Evolutionary conservation across 1,140 invertebrate genomes (phyloP), one percentile per base, ranked within the genome.

Genomic region (Tribolium madens): DNA sequence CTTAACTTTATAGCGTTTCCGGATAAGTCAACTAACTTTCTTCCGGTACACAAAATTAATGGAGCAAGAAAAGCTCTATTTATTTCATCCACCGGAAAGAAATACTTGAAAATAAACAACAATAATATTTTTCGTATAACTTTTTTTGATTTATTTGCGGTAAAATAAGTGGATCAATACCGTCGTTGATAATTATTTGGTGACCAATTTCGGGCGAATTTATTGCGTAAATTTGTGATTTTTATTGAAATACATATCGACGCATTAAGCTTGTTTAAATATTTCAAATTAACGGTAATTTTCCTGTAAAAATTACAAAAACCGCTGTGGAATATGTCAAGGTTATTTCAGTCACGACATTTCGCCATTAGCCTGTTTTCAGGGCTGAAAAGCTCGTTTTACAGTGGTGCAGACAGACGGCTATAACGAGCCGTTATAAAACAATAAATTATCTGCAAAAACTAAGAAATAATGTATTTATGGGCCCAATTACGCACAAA

Each of bases 341-440:
- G 70, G 70, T 52, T 31, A 14, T 15, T 31, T 17, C 15, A 21
- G 70, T 72, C 70, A 72, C 70, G 70, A 18, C 36, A 72, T 31
- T 5, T n/a, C 42, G 21, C 69, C 69, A 71, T 72, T 52, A 72
- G 21, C 70, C 42, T 18, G 46, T 14, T 72, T 71, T 72, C 14
- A 50, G 13, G 57, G 57, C 26, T 64, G 21, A 12, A 33, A n/a
- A 13, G 7, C 57, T 64, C 57, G 31, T 64, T 64, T 64, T 64
- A 33, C 57, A 64, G 57, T 31, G 10, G 6, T 18, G 26, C 26
- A 64, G 57, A 33, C 26, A 33, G 57, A 15, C 21, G 57, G 12
- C 21, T 64, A 6, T 57, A 26, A 57, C 14, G 18, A 57, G 15
- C 52, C 15, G 48, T 50, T 17, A 50, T 50, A 14, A 50, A 50